phyloP scores from a whole-genome alignment of 1,140 invertebrate species.

The Drosophila triauraria region DNA sequence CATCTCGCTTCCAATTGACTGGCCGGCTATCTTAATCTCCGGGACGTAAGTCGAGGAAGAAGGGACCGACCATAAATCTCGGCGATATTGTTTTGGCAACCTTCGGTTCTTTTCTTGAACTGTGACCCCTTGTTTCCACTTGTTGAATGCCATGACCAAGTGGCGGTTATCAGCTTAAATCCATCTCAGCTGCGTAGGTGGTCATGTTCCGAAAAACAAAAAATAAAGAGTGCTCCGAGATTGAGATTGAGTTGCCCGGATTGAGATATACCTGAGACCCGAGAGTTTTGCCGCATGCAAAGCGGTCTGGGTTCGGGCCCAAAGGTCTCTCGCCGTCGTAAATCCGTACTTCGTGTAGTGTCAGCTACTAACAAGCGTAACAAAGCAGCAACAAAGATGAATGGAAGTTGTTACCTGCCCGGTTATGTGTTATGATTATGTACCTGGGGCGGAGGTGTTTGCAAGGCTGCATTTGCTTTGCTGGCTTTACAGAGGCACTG shows the following conservation, averaged over 20 bases:
- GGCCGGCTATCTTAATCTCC: slow-evolving; percentile 36
- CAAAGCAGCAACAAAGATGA: slow-evolving; percentile 61
- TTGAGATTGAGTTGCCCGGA: slow-evolving; percentile 41
- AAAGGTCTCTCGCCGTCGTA: slow-evolving; percentile 58
- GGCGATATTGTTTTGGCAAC: slow-evolving; percentile 46
- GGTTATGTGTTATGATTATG: slow-evolving; percentile 71
- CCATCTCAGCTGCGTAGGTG: slow-evolving; percentile 40
- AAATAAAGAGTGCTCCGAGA: slow-evolving; percentile 53
- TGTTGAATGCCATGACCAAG: slow-evolving; percentile 30
- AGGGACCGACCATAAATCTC: slow-evolving; percentile 35
- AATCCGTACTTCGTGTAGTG: slow-evolving; percentile 63
- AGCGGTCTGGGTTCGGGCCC: not conserved
- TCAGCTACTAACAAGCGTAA: slow-evolving; percentile 80
- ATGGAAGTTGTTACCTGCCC: slow-evolving; percentile 75
- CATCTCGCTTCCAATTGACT: slow-evolving; percentile 31
- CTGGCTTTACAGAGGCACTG: slow-evolving; percentile 21
- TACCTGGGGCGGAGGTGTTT: slow-evolving; percentile 67
- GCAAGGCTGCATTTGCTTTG: slow-evolving; percentile 30
- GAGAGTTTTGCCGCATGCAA: slow-evolving; percentile 23
- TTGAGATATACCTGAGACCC: slow-evolving; percentile 24
- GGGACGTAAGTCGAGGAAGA: slow-evolving; percentile 5
- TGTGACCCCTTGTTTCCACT: slow-evolving; percentile 46
- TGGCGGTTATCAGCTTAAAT: slow-evolving; percentile 48
- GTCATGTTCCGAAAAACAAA: slow-evolving; percentile 30
- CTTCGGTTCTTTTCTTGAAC: slow-evolving; percentile 42